Base-by-base conservation (phyloP, 2,797 vertebrate genomes). In the Limnodromus scolopaceus region DNA sequence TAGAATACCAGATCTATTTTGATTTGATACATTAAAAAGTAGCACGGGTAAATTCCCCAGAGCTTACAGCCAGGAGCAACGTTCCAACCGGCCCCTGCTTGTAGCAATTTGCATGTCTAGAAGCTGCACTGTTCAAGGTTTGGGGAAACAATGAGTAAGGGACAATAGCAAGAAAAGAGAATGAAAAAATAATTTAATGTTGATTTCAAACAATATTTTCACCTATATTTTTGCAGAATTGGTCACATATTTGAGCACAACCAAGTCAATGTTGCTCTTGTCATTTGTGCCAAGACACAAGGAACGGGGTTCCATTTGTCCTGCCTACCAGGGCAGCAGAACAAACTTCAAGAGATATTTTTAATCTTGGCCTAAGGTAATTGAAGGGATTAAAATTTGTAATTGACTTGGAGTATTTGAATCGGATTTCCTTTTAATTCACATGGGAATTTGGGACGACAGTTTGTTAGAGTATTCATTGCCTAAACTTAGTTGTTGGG, bases 401-500 rank as follows among this genome's bases (percentile, higher is more conserved):
- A 85, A 81, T 18, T 57, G 65, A 64, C 41, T 80, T 92, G 16
- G 38, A 84, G 45, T 84, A 94, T 91, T 60, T 27, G 32, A 95
- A 89, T 85, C 54, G 36, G 22, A 93, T 90, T 96, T 95, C 30
- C 63, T 89, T 94, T 89, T 92, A 95, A 87, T 68, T 95, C 82
- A 78, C 79, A 79, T 23, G 45, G 45, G 87, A 94, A 97, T 97
- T 95, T 20, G 61, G 82, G 65, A 92, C 24, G 51, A 71, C 43
- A 92, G 60, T 72, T 95, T 45, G 51, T 66, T 55, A 76, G 84
- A 84, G 10, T 75, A 60, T 84, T 65, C 30, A 75, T 74, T 65
- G 60, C 72, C 77, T 76, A 66, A 85, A 94, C 58, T 94, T 94
- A 95, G 87, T 69, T 96, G 72, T 58, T 1, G 8, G 58, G 68